Evolutionary conservation across 2,797 vertebrate genomes (phyloP).

Genomic region (Tapirus indicus): DNA sequence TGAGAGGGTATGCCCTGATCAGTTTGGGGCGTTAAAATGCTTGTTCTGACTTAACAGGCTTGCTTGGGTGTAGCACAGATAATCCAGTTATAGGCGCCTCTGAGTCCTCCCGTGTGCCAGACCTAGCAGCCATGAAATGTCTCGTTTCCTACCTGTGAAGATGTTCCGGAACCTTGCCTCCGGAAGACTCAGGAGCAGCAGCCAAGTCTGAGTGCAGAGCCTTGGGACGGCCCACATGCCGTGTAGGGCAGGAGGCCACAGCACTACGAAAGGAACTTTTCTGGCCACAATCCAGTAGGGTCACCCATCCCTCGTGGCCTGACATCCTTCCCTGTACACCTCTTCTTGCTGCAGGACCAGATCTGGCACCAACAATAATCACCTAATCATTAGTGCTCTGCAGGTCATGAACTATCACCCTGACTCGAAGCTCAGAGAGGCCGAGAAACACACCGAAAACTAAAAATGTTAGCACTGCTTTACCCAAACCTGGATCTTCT

Average conservation of each 20-base stretch:
- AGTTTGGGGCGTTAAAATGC: not conserved
- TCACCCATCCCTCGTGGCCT: not conserved
- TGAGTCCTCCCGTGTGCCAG: not conserved
- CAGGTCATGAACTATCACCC: not conserved
- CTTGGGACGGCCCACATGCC: not conserved
- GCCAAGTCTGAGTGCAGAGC: not conserved
- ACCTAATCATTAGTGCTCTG: not conserved
- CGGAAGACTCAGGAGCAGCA: not conserved
- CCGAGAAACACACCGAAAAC: not conserved
- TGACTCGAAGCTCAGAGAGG: not conserved
- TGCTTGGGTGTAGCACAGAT: not conserved
- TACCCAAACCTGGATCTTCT: not conserved
- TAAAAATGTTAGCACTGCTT: too few relatives aligned
- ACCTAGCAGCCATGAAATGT: not conserved
- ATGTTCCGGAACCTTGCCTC: not conserved
- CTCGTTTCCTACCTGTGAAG: not conserved
- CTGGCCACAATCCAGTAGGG: not conserved
- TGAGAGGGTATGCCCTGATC: not conserved
- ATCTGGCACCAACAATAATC: not conserved
- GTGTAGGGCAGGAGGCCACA: rapidly evolving
- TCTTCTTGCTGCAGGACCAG: not conserved
- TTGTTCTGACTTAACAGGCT: not conserved
- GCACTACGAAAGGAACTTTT: not conserved
- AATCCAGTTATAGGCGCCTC: not conserved
- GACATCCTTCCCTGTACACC: not conserved